Evolutionary conservation across 2,888 invertebrate genomes (phyloP), one percentile per base, ranked within the genome.

Genomic region (Gortyna flavago): DNA sequence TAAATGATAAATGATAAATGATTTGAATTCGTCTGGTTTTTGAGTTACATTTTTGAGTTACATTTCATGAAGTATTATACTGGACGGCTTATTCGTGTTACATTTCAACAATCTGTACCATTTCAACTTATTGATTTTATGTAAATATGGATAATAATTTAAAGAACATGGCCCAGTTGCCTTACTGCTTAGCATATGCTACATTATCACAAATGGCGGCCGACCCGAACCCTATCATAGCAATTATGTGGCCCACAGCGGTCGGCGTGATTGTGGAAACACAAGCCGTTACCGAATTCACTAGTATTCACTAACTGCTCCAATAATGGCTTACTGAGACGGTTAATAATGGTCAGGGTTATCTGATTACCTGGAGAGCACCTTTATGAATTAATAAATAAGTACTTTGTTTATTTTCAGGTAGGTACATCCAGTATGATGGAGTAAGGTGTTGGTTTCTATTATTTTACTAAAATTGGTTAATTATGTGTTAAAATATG

Each of bases 251-350:
- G 44, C 44, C 62, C 35, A 11, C 29, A 67, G 77, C 59, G 61
- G 35, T 35, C 35, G 44, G 62, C 29, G 61, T 32, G 21, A 70
- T 76, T 67, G 71, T 54, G 57, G 62, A 67, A 66, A 67, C 73
- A 57, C 57, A 54, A 54, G 54, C 70, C 51, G 29, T 48, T 72
- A 65, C 71, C 41, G 64, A 35, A 41, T 35, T 70, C 81, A 32
- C 41, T 71, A 44, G 80, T 51, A 59, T 25, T 61, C 85, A 61
- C 48, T 82, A 57, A 85, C 85, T 66, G 77, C 38, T 61, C 38
- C 62, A 65, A 41, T 66, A 57, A 69, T 48, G 48, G 41, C 62
- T 35, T n/a, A 71, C 18, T 18, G 35, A 54, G 35, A 71, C 57
- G 51, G 48, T 21, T 44, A 13, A 9, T 29, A 35, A 38, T 48